These are phyloP conservation scores for Bedellia somnulentella DNA, from an alignment of 2,888 invertebrate genomes.

Conservation along the genomic window DNA sequence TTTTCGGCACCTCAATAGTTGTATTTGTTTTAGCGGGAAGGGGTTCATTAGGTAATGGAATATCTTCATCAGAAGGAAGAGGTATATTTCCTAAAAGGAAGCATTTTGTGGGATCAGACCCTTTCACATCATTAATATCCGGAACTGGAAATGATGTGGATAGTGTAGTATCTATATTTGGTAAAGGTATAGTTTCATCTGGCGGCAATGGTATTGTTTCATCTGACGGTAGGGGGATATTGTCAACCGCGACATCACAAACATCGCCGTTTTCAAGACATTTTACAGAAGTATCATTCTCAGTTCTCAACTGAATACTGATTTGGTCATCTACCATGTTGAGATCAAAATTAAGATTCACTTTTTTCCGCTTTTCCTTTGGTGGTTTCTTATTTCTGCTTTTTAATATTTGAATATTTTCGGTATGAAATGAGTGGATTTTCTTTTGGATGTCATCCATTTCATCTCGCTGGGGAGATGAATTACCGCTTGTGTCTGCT, in stretches of 20 bases:
- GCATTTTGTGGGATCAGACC: constrained; percentile 25
- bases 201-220: constrained; percentile 49
- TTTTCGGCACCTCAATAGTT: background rate
- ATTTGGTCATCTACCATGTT: constrained; percentile 56
- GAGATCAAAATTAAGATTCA: constrained; percentile 55
- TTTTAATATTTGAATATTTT: constrained; percentile 63
- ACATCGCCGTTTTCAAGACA: constrained; percentile 37
- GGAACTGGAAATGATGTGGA: too few species aligned
- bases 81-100: too few species aligned
- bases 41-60: constrained; percentile 33
- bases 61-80: constrained; percentile 34
- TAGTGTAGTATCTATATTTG: too few species aligned
- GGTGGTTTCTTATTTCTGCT: constrained; percentile 62
- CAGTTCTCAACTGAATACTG: constrained; percentile 47
- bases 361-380: constrained; percentile 55
- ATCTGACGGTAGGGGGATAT: constrained; percentile 19
- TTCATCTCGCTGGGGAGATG: constrained; percentile 54
- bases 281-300: constrained; percentile 22
- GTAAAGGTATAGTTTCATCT: constrained; percentile 38
- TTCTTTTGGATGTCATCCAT: constrained; percentile 66
- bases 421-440: constrained; percentile 65
- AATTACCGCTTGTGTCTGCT: constrained; percentile 51
- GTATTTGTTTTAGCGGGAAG: background rate
- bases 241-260: constrained; percentile 38
- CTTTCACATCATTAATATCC: too few species aligned